Evolutionary conservation across 2,888 invertebrate genomes (phyloP).

Genomic region (Neoascia interrupta): DNA sequence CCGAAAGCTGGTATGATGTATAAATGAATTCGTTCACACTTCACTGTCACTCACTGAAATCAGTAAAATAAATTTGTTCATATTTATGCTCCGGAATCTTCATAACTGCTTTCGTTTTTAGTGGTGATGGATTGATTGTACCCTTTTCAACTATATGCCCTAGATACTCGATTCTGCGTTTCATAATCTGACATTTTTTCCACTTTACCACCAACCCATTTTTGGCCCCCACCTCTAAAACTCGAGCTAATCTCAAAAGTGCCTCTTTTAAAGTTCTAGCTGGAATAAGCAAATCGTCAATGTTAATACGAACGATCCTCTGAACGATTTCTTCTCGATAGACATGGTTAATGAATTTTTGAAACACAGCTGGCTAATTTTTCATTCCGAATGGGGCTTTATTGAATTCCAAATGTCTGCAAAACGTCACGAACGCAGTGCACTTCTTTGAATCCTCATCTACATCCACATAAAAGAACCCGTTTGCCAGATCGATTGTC

Average conservation of each 20-base stretch:
- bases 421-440: constrained; percentile 73
- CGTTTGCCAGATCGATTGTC: constrained; percentile 15
- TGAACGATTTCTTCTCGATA: constrained; percentile 45
- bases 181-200: constrained; percentile 56
- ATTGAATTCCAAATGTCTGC: constrained; percentile 76
- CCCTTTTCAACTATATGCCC: constrained; percentile 66
- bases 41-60: too few relatives aligned
- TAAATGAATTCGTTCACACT: too few relatives aligned
- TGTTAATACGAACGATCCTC: constrained; percentile 20
- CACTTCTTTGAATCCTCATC: constrained; percentile 64
- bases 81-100: not conserved
- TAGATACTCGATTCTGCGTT: constrained; percentile 56
- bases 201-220: constrained; percentile 60
- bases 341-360: constrained; percentile 3
- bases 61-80: too few relatives aligned
- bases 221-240: constrained; percentile 1
- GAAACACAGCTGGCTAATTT: constrained; percentile 3
- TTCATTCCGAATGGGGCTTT: constrained; percentile 3
- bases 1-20: too few relatives aligned
- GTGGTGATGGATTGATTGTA: not conserved
- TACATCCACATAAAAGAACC: constrained; percentile 39
- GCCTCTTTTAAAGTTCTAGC: constrained; percentile 15
- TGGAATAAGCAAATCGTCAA: constrained; percentile 49
- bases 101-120: not conserved
- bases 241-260: not conserved